Conservation (phyloP, 2,113 vertebrate genomes). For the Polyodon spathula region DNA sequence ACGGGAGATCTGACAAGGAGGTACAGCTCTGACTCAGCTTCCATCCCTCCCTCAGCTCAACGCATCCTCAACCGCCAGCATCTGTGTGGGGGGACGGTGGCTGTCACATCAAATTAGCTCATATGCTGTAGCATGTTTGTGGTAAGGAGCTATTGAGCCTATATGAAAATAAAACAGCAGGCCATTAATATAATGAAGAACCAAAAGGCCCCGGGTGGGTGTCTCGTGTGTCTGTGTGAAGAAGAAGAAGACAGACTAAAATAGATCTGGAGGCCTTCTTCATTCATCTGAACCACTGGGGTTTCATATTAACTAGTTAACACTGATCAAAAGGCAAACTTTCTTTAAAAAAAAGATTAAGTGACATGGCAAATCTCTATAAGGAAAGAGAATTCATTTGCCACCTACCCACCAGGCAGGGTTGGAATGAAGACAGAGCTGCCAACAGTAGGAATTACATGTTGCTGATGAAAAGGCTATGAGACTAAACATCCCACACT, state of each 20-base stretch:
- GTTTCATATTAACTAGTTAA: slow-evolving; percentile 14
- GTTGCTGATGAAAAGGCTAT: no score
- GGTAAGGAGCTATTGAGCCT: background rate
- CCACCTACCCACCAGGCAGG: background rate
- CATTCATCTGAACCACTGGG: slow-evolving; percentile 6
- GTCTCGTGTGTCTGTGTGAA: slow-evolving; percentile 1
- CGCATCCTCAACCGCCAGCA: background rate
- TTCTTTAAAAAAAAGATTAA: background rate
- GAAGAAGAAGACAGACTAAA: background rate
- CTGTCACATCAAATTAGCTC: slow-evolving; percentile 3
- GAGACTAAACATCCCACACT: no score
- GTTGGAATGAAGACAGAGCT: no score
- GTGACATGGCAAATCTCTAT: background rate
- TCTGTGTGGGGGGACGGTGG: slow-evolving; percentile 10
- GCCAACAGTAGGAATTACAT: no score
- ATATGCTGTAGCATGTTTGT: background rate
- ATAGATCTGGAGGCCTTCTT: background rate
- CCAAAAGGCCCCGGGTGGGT: background rate
- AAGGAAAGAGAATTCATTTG: background rate
- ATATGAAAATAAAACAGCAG: background rate
- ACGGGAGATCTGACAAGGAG: background rate
- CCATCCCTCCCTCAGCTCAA: background rate
- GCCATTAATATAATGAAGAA: slow-evolving; percentile 2
- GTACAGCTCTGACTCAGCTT: background rate
- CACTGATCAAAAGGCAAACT: slow-evolving; percentile 10